Evolutionary conservation across 1,140 invertebrate genomes (phyloP).

Genomic region (Rhyzopertha dominica): DNA sequence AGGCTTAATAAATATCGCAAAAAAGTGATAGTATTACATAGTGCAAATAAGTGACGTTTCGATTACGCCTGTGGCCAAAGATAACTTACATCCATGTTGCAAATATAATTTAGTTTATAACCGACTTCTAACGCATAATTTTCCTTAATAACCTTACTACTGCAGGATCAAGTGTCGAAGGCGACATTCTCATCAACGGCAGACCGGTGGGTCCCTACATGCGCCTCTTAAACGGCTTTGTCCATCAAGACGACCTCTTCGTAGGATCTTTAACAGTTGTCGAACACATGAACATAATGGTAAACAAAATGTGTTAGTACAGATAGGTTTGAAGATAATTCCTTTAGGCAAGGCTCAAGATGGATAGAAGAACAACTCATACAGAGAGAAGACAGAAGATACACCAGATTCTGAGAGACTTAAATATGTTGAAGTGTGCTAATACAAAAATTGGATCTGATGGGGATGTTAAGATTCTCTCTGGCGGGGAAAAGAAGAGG

Average conservation of each 20-base stretch:
- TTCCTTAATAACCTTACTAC: too few species aligned
- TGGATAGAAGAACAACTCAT: slow-evolving; percentile 61
- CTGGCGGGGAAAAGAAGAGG: slow-evolving; percentile 90
- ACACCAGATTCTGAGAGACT: slow-evolving; percentile 61
- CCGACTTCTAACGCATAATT: too few species aligned
- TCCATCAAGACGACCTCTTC: slow-evolving; percentile 92
- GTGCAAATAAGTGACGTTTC: too few species aligned
- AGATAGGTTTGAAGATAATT: background rate
- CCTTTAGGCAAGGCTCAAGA: slow-evolving; percentile 69
- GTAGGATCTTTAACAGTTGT: slow-evolving; percentile 79
- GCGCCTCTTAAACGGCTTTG: slow-evolving; percentile 81
- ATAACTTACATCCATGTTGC: too few species aligned
- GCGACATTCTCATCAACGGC: slow-evolving; percentile 71
- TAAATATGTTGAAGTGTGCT: slow-evolving; percentile 66
- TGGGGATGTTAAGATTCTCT: slow-evolving; percentile 73
- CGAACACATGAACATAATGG: slow-evolving; percentile 89
- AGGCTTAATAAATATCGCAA: too few species aligned
- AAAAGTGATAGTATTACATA: too few species aligned
- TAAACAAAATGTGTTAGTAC: slow-evolving; percentile 40
- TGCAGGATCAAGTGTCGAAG: slow-evolving; percentile 60
- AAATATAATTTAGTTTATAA: too few species aligned
- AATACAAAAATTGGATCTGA: slow-evolving; percentile 71
- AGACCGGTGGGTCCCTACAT: slow-evolving; percentile 64
- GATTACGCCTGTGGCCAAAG: too few species aligned
- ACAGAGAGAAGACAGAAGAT: slow-evolving; percentile 62